Evolutionary conservation across 2,797 vertebrate species (phyloP), one percentile per base, ranked within the genome.

Genomic region (Syngnathus acus): DNA sequence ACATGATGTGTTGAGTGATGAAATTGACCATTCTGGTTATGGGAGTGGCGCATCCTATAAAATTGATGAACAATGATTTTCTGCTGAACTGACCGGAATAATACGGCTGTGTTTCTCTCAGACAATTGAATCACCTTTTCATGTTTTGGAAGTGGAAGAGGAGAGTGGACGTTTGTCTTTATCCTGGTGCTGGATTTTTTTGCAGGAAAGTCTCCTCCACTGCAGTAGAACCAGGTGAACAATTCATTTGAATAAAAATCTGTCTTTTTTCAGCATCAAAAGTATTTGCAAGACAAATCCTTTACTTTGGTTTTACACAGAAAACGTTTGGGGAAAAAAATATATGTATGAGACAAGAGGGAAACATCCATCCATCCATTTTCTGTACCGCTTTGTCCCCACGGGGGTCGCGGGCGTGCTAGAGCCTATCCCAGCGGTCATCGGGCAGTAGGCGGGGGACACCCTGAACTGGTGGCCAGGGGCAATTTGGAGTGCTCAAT

Each of bases 161-260:
- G 68, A 78, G 64, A 53, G 64, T 61, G 32, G 57, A 67, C 16
- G 42, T 64, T 55, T 59, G 66, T 55, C 65, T 72, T 45, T 65
- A 19, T 59, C 60, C 70, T 9, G 59, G 65, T 11, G 21, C 43
- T 72, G 67, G 68, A 39, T 66, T 79, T 37, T 67, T 63, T 38
- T 70, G 66, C 68, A 83, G 80, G 70, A 71, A 55, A 14, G 73
- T 83, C 68, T 82, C 78, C 67, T 82, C 81, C 17, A 26, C 43
- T 32, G 4, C 71, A 17, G 32, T 81, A 55, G 69, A 68, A 64
- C 37, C 78, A 86, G 90, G 90, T 91, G 60, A 63, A 53, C 2
- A 42, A 40, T 45, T 42, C 37, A 8, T 11, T 57, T 9, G 40
- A 1, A 37, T 16, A 39, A 43, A 8, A 16, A 40, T 51, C 21